Conservation (phyloP, 2,113 vertebrate genomes). For the Gnathonemus longibarbis region DNA sequence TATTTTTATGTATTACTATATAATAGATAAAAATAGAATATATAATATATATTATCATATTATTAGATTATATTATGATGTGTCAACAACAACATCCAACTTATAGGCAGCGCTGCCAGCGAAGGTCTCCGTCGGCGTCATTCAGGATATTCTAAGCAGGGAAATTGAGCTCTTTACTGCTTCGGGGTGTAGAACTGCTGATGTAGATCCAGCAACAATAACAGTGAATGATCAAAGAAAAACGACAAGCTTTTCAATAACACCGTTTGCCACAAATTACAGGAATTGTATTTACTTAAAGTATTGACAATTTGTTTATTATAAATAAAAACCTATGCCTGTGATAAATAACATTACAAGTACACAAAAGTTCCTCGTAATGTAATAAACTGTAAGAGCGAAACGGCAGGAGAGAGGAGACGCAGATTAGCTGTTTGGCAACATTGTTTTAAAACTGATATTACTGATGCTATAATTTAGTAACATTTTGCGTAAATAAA, state of each 20-base stretch:
- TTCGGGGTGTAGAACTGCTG: neutral
- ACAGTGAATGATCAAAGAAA: neutral
- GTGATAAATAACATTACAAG: neutral
- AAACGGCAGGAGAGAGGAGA: neutral
- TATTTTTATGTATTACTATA: constrained; percentile 24
- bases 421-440: neutral
- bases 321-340: neutral
- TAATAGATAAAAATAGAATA: neutral
- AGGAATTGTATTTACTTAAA: neutral
- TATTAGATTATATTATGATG: neutral
- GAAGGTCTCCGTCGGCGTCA: constrained; percentile 26
- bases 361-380: neutral
- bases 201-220: neutral
- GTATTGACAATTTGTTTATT: neutral
- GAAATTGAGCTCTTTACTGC: constrained; percentile 3
- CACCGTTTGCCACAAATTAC: neutral
- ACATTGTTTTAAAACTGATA: neutral
- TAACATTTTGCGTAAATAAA: neutral
- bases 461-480: neutral
- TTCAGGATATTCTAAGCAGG: constrained; percentile 24
- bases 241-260: neutral
- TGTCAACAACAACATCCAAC: constrained; percentile 25
- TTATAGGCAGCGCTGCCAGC: constrained; percentile 19
- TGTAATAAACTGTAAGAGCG: neutral
- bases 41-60: neutral